Evolutionary conservation across 2,888 invertebrate genomes (phyloP), one percentile per base, ranked within the genome.

Genomic region (Bellardia bayeri): DNA sequence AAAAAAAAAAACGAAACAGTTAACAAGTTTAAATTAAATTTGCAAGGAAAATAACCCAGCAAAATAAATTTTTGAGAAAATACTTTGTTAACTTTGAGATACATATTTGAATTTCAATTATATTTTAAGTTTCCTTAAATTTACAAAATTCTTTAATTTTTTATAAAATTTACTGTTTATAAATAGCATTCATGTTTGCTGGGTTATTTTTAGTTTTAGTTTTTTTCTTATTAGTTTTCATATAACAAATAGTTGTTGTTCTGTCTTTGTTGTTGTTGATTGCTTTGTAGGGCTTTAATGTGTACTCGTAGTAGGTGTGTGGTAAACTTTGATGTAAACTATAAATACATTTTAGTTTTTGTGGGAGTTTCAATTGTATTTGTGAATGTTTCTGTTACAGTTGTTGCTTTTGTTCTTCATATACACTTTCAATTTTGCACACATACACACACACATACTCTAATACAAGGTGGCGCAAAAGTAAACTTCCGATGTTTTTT

Each of bases 321-420:
- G 40, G 54, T 37, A 54, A 71, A 71, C 71, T 71, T 71, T 71
- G 54, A 71, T 56, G 51, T 56, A 56, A 71, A 71, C 71, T 54
- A 54, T 54, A 56, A 56, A 56, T 56, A 58, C 40, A 72, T 58
- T 72, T 42, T 8, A 58, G 42, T 6, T 16, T 42, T 42, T 58
- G 51, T 23, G 58, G 42, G 42, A 72, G 23, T 58, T 58, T 23
- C 16, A 42, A 13, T 30, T 58, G 30, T 30, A 56, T 56, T 56
- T 16, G n/a, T 51, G 8, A 33, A 37, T 64, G 61, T 11, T 61
- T 11, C 9, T 30, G 61, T 33, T 23, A 61, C 6, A 13, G 14
- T 45, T 54, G 30, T 69, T 49, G 13, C 14, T 49, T 68, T 37
- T 54, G n/a, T 71, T 40, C 16, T 40, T 2, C 37, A 37, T 13